Conservation (phyloP, 2,888 invertebrate species). For the Gymnoscelis rufifasciata region DNA sequence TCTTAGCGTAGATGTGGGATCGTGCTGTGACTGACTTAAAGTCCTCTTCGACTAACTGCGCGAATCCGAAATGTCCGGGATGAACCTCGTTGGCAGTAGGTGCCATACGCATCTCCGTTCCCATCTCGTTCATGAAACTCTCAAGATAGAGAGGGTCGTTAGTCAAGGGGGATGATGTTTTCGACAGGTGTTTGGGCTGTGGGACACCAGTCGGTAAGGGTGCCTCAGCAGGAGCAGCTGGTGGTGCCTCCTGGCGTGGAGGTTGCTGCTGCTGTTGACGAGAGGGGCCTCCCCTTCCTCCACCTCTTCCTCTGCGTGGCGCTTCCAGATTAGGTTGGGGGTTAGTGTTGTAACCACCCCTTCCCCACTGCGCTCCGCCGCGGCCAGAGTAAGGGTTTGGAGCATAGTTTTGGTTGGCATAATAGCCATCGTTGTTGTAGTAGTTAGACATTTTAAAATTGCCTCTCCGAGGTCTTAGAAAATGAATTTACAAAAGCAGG, state of each 20-base stretch:
- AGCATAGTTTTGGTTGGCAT: no score
- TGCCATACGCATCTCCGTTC: constrained; percentile 20
- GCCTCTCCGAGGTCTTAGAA: no score
- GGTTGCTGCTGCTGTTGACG: not conserved
- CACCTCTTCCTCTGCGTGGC: not conserved
- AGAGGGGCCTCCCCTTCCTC: not conserved
- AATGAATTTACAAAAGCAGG: no score
- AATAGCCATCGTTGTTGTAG: no score
- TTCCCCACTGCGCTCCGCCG: no score
- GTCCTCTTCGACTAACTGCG: constrained; percentile 4
- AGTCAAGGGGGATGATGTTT: constrained; percentile 13
- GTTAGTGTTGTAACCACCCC: no score
- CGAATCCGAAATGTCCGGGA: constrained; percentile 15
- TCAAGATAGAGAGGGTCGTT: constrained; percentile 18
- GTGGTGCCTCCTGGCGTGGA: not conserved
- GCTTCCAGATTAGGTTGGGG: no score
- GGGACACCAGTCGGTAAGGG: constrained; percentile 9
- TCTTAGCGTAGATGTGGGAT: constrained; percentile 17
- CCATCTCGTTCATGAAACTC: constrained; percentile 19
- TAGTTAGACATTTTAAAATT: no score
- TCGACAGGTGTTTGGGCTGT: constrained; percentile 12
- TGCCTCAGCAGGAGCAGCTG: constrained; percentile 3
- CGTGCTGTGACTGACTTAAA: constrained; percentile 11
- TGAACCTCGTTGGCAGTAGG: constrained; percentile 16
- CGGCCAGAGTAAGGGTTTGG: no score